Percentiles rank a stretch among this genome's conserved stretches.
Evolutionary conservation across 2,113 vertebrate genomes (phyloP).

Genomic region (Leuciscus idus): DNA sequence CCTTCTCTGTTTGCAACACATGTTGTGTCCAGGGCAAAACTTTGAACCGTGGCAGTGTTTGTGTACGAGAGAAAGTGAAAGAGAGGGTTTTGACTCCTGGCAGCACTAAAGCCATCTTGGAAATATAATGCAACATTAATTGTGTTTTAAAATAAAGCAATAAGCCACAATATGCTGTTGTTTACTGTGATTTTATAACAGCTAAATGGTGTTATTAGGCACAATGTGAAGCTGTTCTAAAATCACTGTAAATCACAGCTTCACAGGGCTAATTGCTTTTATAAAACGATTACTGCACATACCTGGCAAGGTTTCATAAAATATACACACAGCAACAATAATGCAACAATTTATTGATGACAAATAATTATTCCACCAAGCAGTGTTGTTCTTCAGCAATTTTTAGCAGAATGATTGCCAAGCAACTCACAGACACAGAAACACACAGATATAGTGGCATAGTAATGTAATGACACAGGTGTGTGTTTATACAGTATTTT

Average conservation of each 20-base stretch:
- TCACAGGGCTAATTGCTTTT: too few relatives aligned
- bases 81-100: background rate
- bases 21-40: conserved; percentile 60
- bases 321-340: too few relatives aligned
- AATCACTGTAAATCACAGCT: too few relatives aligned
- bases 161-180: background rate
- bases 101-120: background rate
- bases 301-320: too few relatives aligned
- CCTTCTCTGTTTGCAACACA: conserved; percentile 64
- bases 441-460: too few relatives aligned
- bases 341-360: too few relatives aligned
- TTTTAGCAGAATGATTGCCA: too few relatives aligned
- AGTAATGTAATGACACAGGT: background rate
- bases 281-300: too few relatives aligned
- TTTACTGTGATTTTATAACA: background rate
- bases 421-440: background rate
- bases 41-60: conserved; percentile 49
- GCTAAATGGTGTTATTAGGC: background rate
- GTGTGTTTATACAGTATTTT: background rate
- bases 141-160: background rate
- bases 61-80: conserved; percentile 13
- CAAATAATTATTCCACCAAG: too few relatives aligned
- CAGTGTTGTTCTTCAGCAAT: too few relatives aligned
- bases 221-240: too few relatives aligned
- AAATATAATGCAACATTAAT: background rate